Evolutionary conservation across 2,797 vertebrate genomes (phyloP).

Genomic region (Rhynchotus rufescens): DNA sequence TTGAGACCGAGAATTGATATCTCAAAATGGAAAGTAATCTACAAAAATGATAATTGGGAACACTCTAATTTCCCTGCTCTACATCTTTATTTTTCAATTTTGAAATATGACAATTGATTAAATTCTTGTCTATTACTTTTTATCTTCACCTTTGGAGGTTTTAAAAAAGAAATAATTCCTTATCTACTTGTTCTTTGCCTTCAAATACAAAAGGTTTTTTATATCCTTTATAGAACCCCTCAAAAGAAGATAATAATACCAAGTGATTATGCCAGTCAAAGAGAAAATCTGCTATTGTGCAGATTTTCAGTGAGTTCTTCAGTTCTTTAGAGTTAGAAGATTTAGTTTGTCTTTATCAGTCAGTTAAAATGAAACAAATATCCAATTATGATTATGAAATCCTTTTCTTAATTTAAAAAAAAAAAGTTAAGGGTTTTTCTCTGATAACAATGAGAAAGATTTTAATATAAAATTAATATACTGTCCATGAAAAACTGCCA

Average conservation of each 20-base stretch:
- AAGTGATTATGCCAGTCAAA: slow-evolving; percentile 54
- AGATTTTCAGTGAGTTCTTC: slow-evolving; percentile 4
- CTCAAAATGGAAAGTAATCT: background rate
- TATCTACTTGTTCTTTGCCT: slow-evolving; percentile 30
- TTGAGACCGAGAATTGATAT: background rate
- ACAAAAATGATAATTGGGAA: background rate
- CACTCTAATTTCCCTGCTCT: background rate
- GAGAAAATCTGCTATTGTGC: background rate
- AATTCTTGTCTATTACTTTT: slow-evolving; percentile 22
- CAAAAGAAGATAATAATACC: slow-evolving; percentile 37
- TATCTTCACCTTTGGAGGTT: slow-evolving; percentile 5
- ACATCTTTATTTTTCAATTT: slow-evolving; percentile 45
- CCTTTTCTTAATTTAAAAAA: slow-evolving; percentile 16
- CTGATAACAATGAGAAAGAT: background rate
- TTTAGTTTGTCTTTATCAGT: slow-evolving; percentile 24
- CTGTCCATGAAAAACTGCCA: background rate
- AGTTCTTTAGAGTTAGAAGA: background rate
- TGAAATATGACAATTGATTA: slow-evolving; percentile 17
- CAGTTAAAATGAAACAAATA: background rate
- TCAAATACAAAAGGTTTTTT: slow-evolving; percentile 40
- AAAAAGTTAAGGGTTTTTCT: background rate
- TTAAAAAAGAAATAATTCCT: slow-evolving; percentile 52
- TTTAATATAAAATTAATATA: background rate
- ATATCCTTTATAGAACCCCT: slow-evolving; percentile 39
- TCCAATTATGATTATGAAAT: slow-evolving; percentile 18